Base-by-base conservation (phyloP, 2,113 vertebrate genomes). In the Ailuropoda melanoleuca region DNA sequence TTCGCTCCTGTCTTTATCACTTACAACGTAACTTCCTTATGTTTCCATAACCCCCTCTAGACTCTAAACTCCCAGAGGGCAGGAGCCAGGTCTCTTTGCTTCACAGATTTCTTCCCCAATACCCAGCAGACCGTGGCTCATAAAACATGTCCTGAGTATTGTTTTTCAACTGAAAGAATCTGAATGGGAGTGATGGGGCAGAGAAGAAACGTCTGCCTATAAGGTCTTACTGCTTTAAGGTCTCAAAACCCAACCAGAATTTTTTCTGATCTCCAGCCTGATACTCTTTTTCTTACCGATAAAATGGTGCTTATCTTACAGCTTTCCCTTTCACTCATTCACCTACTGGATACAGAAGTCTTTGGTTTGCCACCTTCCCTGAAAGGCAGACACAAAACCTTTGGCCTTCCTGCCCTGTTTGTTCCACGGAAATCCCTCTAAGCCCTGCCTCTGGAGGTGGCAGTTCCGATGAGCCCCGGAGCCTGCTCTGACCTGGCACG, bases 311-410 rank as follows among this genome's bases (percentile, higher is more conserved):
- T 82, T 31, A 70, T 78, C 23, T 72, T 80, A 19, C 17, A 96
- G 62, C 24, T 81, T 92, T 74, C 11, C 37, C n/a, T 85, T 84
- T 62, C 18, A 15, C 62, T 11, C 66, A 24, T 80, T 68, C n/a
- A 34, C 53, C n/a, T 39, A 3, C 72, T 39, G 1, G 21, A 91
- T 31, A 43, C 2, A 87, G 90, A 78, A 70, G 9, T 83, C 92
- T 50, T 43, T 84, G 34, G 68, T 74, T 72, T 89, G 64, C 43
- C 60, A 64, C 72, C 46, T 80, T 83, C 31, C 46, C 62, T 26
- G 43, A 95, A 98, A 94, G 46, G 66, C 26, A 87, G 64, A 97
- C 62, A 62, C 58, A 81, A 87, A 70, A 34, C 21, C 55, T 68
- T 87, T 85, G 75, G 46, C 56, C 19, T 55, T 66, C 48, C 31